Base-by-base conservation (phyloP, 2,797 vertebrate genomes). In the Hoplostethus mediterraneus region DNA sequence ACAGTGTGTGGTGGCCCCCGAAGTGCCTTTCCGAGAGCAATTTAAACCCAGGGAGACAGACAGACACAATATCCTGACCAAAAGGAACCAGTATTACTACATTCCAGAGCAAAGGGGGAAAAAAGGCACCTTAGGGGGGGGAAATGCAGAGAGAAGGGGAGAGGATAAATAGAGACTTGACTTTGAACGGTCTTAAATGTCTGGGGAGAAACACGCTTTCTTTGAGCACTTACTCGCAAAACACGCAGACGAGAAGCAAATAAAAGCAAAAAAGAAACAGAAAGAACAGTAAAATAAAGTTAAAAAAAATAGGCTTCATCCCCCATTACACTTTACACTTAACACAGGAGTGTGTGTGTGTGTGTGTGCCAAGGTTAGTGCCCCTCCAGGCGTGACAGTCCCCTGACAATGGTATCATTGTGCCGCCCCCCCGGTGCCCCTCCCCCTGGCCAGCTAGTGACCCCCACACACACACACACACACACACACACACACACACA, bases 31-130 rank as follows among this genome's bases (percentile, higher is more conserved):
- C 93, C 83, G 81, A 90, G 90, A 90, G 95, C 94, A 93, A 95
- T 95, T 95, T 93, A 93, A 95, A 93, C 92, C 94, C 94, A 62
- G 90, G 73, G 91, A 96, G 93, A 95, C 95, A 96, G 93, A 95
- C 95, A 95, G 94, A 96, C 95, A 94, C 93, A 96, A 96, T 97
- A 97, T 97, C 95, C 95, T 95, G 94, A 94, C 94, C 91, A 93
- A 90, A 94, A 93, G 90, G 93, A 95, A 96, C 89, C 84, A 81
- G 89, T 83, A 94, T 95, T 96, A 97, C 95, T 95, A 95, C 94
- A 96, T 96, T 97, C 95, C 94, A 95, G 92, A 95, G 94, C 71
- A 90, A n/a, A n/a, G 85, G 77, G 73, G 90, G 21, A 21, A 86
- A 91, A 93, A 90, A n/a, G n/a, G n/a, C n/a, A 93, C 88, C 91